Evolutionary conservation across 2,888 invertebrate genomes (phyloP).

Genomic region (Octodonta nipae): DNA sequence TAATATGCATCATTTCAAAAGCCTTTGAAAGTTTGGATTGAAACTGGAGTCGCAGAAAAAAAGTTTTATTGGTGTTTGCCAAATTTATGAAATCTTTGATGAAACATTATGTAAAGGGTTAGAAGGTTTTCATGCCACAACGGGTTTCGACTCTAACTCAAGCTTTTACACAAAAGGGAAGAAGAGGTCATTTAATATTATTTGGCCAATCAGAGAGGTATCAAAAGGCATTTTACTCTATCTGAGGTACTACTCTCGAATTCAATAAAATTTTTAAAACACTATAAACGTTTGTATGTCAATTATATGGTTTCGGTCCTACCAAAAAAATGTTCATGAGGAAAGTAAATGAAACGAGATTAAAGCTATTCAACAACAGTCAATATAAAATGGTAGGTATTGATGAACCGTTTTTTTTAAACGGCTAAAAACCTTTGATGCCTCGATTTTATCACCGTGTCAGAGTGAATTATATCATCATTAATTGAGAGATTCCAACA

Average conservation of each 20-base stretch:
- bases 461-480: constrained; percentile 17
- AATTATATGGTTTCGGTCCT: no score
- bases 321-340: not conserved
- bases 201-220: no score
- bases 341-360: not conserved
- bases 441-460: constrained; percentile 15
- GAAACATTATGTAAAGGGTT: no score
- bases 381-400: constrained; percentile 3
- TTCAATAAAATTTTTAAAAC: no score
- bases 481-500: constrained; percentile 9
- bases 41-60: not conserved
- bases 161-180: no score
- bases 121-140: no score
- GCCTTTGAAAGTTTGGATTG: not conserved
- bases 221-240: no score
- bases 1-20: not conserved
- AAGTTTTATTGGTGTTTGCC: not conserved
- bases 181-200: no score
- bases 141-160: no score
- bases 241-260: no score
- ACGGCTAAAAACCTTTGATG: constrained; percentile 13
- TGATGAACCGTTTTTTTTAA: constrained; percentile 5
- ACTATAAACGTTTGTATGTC: no score
- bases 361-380: constrained; percentile 1
- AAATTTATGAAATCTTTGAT: no score